A percentile compares a stretch with the other conserved stretches of the same genome.
Conservation (phyloP, 2,888 invertebrate genomes). For the Encarsia formosa region DNA sequence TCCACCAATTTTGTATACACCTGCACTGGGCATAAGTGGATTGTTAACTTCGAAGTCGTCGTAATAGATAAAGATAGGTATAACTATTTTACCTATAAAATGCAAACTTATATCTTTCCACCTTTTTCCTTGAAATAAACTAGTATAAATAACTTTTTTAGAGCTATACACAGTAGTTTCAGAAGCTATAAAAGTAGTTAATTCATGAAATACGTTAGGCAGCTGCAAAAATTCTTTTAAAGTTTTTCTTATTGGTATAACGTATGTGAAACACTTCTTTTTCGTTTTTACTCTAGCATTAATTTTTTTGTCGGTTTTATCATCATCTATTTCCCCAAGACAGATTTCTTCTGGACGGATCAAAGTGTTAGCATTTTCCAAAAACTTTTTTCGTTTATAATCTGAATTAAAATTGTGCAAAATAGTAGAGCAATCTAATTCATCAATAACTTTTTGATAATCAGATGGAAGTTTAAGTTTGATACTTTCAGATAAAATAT, state of each 20-base stretch:
- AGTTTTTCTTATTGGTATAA: background rate
- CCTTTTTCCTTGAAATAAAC: slow-evolving; percentile 16
- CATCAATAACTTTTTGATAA: slow-evolving; percentile 6
- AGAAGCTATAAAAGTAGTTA: background rate
- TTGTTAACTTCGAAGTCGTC: slow-evolving; percentile 19
- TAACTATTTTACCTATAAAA: slow-evolving; percentile 11
- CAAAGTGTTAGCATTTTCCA: background rate
- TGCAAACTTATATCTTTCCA: slow-evolving; percentile 10
- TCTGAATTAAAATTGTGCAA: slow-evolving; percentile 16
- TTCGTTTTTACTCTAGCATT: background rate
- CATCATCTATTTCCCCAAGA: background rate
- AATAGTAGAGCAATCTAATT: background rate
- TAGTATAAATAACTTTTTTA: slow-evolving; percentile 4
- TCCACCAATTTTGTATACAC: slow-evolving; percentile 18
- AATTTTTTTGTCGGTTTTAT: background rate
- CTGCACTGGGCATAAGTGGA: slow-evolving; percentile 10
- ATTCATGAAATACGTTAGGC: background rate
- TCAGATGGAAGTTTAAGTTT: slow-evolving; percentile 6
- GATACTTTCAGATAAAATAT: background rate
- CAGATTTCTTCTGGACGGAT: background rate
- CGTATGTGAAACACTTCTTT: background rate
- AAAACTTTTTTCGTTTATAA: slow-evolving; percentile 5
- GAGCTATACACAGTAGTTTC: background rate
- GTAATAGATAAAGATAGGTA: slow-evolving; percentile 18
- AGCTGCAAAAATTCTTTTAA: background rate